These are phyloP conservation scores for Melanerpes formicivorus DNA, from an alignment of 2,113 vertebrate genomes.

Conservation along the genomic window DNA sequence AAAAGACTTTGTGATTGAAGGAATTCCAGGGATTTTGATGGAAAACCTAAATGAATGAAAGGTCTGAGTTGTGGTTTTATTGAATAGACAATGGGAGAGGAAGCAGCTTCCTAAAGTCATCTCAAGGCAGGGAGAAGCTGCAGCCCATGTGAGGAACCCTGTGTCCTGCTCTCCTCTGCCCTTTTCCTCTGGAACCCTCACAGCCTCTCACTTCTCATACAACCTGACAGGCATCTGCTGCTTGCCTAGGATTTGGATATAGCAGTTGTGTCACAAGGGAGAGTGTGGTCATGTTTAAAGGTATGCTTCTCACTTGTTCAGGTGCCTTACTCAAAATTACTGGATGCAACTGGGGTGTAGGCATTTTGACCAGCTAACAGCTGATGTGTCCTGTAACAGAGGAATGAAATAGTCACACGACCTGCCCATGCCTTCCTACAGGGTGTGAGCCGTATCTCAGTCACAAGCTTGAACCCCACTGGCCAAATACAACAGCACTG, in stretches of 20 bases:
- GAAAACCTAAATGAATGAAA: background rate
- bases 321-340: background rate
- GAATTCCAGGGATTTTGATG: background rate
- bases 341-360: background rate
- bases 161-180: background rate
- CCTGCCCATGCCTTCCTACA: no score
- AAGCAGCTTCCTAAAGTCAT: background rate
- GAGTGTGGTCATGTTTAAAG: background rate
- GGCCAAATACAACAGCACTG: background rate
- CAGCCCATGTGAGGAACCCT: accelerated
- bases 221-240: background rate
- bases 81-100: background rate
- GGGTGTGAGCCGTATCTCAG: background rate
- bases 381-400: background rate
- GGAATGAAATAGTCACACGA: background rate
- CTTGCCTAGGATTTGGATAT: background rate
- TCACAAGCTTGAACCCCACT: background rate
- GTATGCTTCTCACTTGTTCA: background rate
- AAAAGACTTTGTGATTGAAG: background rate
- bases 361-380: background rate
- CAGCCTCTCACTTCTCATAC: background rate
- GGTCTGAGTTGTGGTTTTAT: background rate
- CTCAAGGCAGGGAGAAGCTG: background rate
- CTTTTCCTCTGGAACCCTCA: background rate
- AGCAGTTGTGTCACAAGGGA: background rate